A percentile compares a stretch with the other conserved stretches of the same genome.
Evolutionary conservation across 2,113 vertebrate species (phyloP).

Genomic region (Bubo blakistoni): DNA sequence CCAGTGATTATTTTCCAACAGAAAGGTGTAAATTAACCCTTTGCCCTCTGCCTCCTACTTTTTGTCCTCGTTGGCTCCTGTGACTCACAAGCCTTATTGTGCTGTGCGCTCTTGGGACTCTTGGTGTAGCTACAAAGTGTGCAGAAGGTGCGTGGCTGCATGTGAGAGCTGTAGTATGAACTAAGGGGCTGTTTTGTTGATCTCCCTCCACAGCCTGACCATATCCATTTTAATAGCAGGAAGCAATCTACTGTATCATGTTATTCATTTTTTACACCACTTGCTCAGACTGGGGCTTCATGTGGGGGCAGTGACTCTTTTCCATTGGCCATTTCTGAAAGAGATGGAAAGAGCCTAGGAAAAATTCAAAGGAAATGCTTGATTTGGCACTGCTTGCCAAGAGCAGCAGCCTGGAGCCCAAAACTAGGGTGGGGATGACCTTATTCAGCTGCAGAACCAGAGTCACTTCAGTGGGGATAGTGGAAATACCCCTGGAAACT

Average conservation of each 20-base stretch:
- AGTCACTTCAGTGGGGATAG: not conserved
- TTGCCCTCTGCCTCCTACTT: not conserved
- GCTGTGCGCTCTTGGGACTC: not conserved
- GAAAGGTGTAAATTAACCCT: not conserved
- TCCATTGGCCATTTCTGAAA: not conserved
- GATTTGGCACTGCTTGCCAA: not conserved
- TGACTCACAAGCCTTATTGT: not conserved
- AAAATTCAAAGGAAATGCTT: not conserved
- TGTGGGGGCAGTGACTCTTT: not conserved
- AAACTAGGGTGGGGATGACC: not conserved
- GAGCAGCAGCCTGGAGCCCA: not conserved
- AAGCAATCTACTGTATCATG: not conserved
- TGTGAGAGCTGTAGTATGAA: not conserved
- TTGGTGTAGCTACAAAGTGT: not conserved
- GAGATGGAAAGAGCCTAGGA: not conserved
- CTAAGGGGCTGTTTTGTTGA: not conserved
- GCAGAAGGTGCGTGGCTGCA: not conserved
- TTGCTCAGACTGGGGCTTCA: not conserved
- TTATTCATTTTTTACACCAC: fast-evolving
- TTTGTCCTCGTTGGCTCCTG: not conserved
- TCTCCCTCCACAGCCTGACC: not conserved
- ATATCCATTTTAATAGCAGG: not conserved
- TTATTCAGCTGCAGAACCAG: not conserved
- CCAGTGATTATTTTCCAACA: not conserved
- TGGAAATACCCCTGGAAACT: not conserved